These are phyloP conservation scores for Agrilus biguttatus DNA, from an alignment of 2,888 invertebrate species.

Conservation along the genomic window DNA sequence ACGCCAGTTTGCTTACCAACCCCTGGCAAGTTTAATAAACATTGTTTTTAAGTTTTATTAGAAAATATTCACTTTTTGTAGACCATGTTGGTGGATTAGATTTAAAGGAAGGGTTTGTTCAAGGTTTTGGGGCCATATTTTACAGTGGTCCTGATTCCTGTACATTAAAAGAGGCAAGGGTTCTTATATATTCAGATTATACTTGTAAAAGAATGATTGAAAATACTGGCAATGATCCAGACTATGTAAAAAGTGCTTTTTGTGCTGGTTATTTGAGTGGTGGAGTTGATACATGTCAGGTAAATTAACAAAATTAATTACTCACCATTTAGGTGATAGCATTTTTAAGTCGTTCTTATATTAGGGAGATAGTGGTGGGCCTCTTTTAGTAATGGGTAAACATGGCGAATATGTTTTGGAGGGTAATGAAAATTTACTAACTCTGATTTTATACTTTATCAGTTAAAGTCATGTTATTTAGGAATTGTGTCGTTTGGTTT, in stretches of 20 bases:
- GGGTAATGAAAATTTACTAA: conserved; percentile 28
- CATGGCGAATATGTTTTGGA: conserved; percentile 42
- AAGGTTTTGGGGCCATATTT: conserved; percentile 23
- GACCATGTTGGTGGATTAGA: neutral
- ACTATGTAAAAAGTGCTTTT: conserved; percentile 21
- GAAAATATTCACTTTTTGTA: neutral
- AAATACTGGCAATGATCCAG: conserved; percentile 18
- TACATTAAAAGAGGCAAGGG: conserved; percentile 24
- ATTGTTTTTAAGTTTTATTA: neutral
- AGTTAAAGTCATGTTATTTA: conserved; percentile 18
- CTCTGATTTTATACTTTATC: neutral
- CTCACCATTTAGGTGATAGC: neutral
- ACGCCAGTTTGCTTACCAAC: conserved; percentile 24
- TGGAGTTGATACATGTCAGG: conserved; percentile 49
- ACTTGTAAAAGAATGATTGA: conserved; percentile 23
- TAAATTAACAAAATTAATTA: conserved; percentile 17
- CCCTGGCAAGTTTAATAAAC: conserved; percentile 13
- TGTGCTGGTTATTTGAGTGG: conserved; percentile 44
- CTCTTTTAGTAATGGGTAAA: conserved; percentile 35
- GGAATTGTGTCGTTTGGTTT: conserved; percentile 54
- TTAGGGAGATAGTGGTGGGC: conserved; percentile 56
- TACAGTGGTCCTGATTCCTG: conserved; percentile 24
- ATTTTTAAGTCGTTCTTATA: conserved; percentile 9
- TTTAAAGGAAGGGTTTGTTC: conserved; percentile 21
- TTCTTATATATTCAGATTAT: conserved; percentile 22